Evolutionary conservation across 2,797 vertebrate species (phyloP).

Genomic region (Ciconia nigra): DNA sequence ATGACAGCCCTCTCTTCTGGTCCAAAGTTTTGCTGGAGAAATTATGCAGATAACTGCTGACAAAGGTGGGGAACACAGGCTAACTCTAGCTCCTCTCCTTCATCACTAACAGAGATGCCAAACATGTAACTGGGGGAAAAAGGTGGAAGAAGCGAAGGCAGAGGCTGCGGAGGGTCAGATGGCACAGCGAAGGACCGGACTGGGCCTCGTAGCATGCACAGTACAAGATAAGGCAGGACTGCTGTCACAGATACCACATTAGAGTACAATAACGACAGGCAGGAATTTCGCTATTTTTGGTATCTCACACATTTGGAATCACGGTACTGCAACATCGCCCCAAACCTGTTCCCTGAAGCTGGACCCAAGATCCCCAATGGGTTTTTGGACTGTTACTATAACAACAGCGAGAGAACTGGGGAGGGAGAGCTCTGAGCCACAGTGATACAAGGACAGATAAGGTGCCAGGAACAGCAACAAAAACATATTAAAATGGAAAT

Average conservation of each 20-base stretch:
- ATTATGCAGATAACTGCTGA: not conserved
- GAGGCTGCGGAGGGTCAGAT: not conserved
- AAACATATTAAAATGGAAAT: not conserved
- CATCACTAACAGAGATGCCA: not conserved
- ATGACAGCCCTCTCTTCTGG: not conserved
- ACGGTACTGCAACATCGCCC: not conserved
- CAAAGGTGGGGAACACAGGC: not conserved
- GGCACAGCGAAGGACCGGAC: not conserved
- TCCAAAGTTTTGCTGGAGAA: not conserved
- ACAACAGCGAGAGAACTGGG: not conserved
- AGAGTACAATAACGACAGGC: not conserved
- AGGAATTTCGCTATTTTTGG: not conserved
- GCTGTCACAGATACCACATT: not conserved
- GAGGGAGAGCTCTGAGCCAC: not conserved
- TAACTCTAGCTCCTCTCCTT: not conserved
- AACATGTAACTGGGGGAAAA: accelerated
- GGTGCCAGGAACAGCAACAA: not conserved
- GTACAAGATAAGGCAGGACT: not conserved
- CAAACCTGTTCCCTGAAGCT: not conserved
- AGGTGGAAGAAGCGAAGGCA: not conserved
- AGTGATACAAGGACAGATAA: not conserved
- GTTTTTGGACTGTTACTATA: not conserved
- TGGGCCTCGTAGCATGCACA: accelerated
- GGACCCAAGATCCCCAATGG: not conserved
- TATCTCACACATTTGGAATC: not conserved